These are phyloP conservation scores for Calycopis cecrops DNA, from an alignment of 1,140 invertebrate genomes.

Conservation along the genomic window DNA sequence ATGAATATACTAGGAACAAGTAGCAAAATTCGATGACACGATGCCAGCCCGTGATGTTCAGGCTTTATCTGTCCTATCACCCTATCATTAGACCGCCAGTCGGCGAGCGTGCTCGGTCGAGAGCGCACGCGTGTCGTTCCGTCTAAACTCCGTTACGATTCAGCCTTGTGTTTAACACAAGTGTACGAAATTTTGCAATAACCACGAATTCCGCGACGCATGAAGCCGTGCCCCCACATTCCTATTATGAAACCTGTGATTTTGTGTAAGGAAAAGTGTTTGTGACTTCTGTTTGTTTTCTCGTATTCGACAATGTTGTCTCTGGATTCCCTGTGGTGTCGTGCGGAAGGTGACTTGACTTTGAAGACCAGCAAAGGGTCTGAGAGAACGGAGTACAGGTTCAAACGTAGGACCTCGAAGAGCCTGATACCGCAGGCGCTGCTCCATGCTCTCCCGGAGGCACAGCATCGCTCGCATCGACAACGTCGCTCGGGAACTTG, in stretches of 20 bases:
- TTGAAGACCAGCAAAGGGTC: slow-evolving; percentile 42
- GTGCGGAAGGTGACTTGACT: slow-evolving; percentile 54
- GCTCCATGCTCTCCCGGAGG: slow-evolving; percentile 44
- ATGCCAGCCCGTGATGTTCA: too few species aligned
- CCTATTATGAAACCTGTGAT: slow-evolving; percentile 29
- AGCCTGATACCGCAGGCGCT: slow-evolving; percentile 58
- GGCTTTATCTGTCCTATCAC: too few species aligned
- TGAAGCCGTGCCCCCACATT: slow-evolving; percentile 36
- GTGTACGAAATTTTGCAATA: slow-evolving; percentile 47
- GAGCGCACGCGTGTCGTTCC: too few species aligned
- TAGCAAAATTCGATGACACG: too few species aligned
- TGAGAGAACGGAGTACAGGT: slow-evolving; percentile 54
- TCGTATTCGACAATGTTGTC: slow-evolving; percentile 49
- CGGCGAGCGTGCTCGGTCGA: too few species aligned
- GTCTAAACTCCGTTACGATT: too few species aligned
- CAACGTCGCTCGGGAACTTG: slow-evolving; percentile 76
- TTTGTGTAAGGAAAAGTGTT: slow-evolving; percentile 20
- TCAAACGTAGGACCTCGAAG: slow-evolving; percentile 60
- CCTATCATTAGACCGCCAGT: too few species aligned
- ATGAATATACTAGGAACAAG: too few species aligned
- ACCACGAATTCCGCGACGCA: slow-evolving; percentile 10
- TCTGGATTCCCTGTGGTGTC: slow-evolving; percentile 75
- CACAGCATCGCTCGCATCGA: slow-evolving; percentile 44
- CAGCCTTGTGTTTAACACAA: too few species aligned
- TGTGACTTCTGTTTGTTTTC: too few species aligned